Percentiles rank a stretch among this genome's conserved stretches.
Evolutionary conservation across 2,797 vertebrate species (phyloP).

Genomic region (Fistularia tabacaria): DNA sequence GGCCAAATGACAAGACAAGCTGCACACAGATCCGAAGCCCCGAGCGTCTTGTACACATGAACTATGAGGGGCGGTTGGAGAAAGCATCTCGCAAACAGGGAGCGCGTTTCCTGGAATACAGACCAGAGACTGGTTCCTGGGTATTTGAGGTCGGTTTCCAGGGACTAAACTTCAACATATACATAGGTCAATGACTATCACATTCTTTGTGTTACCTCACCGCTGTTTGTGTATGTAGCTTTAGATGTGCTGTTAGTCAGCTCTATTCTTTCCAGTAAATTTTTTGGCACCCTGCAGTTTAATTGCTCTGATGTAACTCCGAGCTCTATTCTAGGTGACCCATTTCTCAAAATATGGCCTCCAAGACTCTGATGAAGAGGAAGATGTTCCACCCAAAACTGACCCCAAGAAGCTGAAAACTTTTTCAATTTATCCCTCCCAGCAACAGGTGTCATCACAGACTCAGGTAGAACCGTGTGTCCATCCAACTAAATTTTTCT

Average conservation of each 20-base stretch:
- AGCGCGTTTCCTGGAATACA: conserved; percentile 91
- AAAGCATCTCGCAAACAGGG: conserved; percentile 87
- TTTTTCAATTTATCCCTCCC: conserved; percentile 67
- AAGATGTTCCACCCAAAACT: conserved; percentile 79
- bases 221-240: no score
- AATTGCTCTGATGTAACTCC: no score
- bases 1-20: conserved; percentile 93
- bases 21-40: conserved; percentile 89
- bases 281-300: no score
- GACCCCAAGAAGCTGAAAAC: conserved; percentile 91
- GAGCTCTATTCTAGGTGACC: conserved; percentile 74
- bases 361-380: conserved; percentile 93
- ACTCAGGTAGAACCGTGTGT: conserved; percentile 82
- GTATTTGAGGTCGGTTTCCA: conserved; percentile 85
- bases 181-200: no score
- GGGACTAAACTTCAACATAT: no score
- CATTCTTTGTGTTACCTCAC: no score
- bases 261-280: conserved; percentile 2
- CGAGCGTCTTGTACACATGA: conserved; percentile 86
- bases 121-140: conserved; percentile 94
- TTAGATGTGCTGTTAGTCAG: not conserved
- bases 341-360: conserved; percentile 97
- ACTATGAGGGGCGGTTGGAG: conserved; percentile 89
- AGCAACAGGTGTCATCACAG: conserved; percentile 78
- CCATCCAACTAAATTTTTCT: no score